Evolutionary conservation across 2,888 invertebrate species (phyloP), one percentile per base, ranked within the genome.

Genomic region (Biston betularia): DNA sequence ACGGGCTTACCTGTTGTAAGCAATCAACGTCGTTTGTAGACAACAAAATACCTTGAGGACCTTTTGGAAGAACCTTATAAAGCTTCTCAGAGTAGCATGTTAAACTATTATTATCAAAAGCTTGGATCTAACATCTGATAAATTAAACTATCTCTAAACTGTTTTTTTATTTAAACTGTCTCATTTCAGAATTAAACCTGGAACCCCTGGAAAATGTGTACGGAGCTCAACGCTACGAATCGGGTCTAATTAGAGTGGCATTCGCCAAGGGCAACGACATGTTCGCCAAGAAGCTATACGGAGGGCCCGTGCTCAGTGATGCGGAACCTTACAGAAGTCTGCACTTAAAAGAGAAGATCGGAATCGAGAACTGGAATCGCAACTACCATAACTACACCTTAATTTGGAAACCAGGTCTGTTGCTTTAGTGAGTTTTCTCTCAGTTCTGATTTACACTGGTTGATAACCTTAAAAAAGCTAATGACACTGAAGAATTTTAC

Each of bases 201-300:
- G 95, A 96, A 76, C 96, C 97, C 0, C 84, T 89, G n/a, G 93
- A 95, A 24, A 95, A 95, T 53, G 86, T 89, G 6, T 97, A 97
- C 78, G 97, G 97, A 0, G 78, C 84, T 34, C 88, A 88, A 70
- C 92, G 90, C 34, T 95, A 94, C 73, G 93, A 94, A 53, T 96
- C 97, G 0, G 97, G 97, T 0, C 95, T 97, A 79, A 95, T 98
- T 66, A 94, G 96, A 59, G 90, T 98, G 4, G 97, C 97, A 0
- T 96, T 96, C 78, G 90, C 95, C 0, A 93, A 95, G 56, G 97
- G 97, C 11, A 97, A 97, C 84, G 82, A 83, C 33, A 83, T 81
- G 6, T 87, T 75, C 44, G 83, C 80, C 68, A 94, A 85, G 80
- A 92, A 79, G 66, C 74, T 91, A 64, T 87, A 83, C 52, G 93